Evolutionary conservation across 35 echinoderm and acorn worm genomes (phyloP).

Genomic region (Nesometra sesokonis): DNA sequence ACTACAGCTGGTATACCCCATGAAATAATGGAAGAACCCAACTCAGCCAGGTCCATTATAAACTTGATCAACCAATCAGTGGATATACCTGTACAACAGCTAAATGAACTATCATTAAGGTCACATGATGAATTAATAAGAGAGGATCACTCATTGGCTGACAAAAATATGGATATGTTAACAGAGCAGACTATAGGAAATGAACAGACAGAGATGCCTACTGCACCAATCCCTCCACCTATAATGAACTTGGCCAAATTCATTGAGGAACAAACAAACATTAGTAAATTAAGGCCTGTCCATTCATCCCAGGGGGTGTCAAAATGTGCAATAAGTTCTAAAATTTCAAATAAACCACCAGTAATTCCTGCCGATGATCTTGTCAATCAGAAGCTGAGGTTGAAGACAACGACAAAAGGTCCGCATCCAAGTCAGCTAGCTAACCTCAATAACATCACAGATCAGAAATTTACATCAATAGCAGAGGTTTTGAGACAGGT

Average conservation of each 20-base stretch:
- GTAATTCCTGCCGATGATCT: not conserved
- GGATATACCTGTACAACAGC: slow-evolving; percentile 20
- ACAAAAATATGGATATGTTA: not conserved
- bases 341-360: not conserved
- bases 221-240: not conserved
- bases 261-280: not conserved
- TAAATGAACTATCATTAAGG: slow-evolving; percentile 9
- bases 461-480: slow-evolving; percentile 25
- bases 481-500: slow-evolving; percentile 48
- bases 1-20: slow-evolving; percentile 33
- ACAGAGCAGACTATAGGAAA: not conserved
- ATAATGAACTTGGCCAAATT: not conserved
- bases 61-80: slow-evolving; percentile 35
- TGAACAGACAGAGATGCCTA: not conserved
- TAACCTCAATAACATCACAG: slow-evolving; percentile 3
- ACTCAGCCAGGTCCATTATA: slow-evolving; percentile 38
- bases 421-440: slow-evolving; percentile 42
- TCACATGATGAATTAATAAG: slow-evolving; percentile 4
- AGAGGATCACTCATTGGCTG: not conserved
- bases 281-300: not conserved
- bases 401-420: slow-evolving; percentile 8
- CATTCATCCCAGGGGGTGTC: not conserved
- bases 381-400: not conserved
- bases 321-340: not conserved
- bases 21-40: slow-evolving; percentile 43